Evolutionary conservation across 2,113 vertebrate genomes (phyloP).

Genomic region (Macrotis lagotis): DNA sequence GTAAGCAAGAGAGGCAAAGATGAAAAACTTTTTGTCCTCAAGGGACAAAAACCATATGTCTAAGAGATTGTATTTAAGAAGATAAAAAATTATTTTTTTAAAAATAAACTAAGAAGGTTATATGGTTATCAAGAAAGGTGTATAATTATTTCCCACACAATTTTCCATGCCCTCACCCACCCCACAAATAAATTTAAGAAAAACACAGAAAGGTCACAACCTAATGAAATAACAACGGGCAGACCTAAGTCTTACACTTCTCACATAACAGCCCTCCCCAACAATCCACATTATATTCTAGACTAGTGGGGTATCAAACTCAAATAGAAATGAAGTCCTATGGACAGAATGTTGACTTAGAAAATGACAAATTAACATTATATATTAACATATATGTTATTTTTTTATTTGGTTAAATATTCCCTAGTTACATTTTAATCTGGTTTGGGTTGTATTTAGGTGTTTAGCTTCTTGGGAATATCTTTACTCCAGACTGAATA

Average conservation of each 20-base stretch:
- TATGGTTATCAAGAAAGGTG: background rate
- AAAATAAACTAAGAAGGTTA: background rate
- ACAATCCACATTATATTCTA: background rate
- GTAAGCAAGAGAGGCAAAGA: background rate
- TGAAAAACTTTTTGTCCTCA: slow-evolving; percentile 47
- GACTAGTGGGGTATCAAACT: background rate
- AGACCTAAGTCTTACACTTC: background rate
- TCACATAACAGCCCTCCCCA: background rate
- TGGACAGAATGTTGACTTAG: background rate
- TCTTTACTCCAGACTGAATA: background rate
- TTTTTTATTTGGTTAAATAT: background rate
- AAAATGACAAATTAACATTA: background rate
- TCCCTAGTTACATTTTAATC: background rate
- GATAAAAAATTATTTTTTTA: background rate
- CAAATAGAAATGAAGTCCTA: background rate
- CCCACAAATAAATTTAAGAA: background rate
- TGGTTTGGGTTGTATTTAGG: background rate
- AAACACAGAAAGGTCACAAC: background rate
- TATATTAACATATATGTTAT: background rate
- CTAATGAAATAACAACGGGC: background rate
- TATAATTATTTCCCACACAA: background rate
- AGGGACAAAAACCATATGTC: background rate
- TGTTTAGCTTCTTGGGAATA: background rate
- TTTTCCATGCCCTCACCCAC: background rate
- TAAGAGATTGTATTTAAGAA: background rate